These are phyloP conservation scores for Cryptus viduatorius DNA, from an alignment of 2,888 invertebrate genomes.

Conservation along the genomic window DNA sequence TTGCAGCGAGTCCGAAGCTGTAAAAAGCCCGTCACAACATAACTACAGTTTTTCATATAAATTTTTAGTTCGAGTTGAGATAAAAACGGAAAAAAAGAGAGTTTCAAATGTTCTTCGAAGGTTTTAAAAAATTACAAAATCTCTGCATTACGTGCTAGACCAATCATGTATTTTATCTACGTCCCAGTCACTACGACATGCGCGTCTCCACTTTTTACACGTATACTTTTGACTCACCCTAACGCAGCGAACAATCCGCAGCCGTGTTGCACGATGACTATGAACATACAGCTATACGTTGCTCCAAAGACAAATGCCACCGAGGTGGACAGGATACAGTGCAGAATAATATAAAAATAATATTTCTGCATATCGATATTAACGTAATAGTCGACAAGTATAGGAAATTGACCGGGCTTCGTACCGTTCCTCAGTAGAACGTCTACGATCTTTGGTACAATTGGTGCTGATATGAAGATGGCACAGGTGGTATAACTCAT, in stretches of 20 bases:
- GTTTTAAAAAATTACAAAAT: too few relatives aligned
- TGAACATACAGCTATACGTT: constrained; percentile 39
- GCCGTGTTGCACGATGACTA: constrained; percentile 40
- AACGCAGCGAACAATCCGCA: constrained; percentile 54
- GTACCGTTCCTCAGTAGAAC: neutral
- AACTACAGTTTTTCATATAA: too few relatives aligned
- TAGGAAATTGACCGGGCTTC: neutral
- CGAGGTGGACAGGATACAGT: neutral
- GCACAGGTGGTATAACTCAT: neutral
- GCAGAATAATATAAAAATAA: neutral
- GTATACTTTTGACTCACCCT: constrained; percentile 22
- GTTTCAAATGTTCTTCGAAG: too few relatives aligned
- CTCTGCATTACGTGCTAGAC: too few relatives aligned
- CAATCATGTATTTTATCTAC: too few relatives aligned
- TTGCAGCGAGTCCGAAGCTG: too few relatives aligned
- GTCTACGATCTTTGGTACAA: constrained; percentile 7
- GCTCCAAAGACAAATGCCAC: neutral
- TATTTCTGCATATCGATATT: constrained; percentile 10
- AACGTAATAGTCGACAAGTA: neutral
- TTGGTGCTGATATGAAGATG: neutral
- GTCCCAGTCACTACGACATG: too few relatives aligned
- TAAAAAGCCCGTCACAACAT: too few relatives aligned
- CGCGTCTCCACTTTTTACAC: too few relatives aligned
- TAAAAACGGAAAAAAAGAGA: too few relatives aligned
- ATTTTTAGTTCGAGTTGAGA: too few relatives aligned